A percentile compares a stretch with the other conserved stretches of the same genome.
Evolutionary conservation across 1,140 invertebrate species (phyloP).

Genomic region (Brachionus asplanchnoidis): DNA sequence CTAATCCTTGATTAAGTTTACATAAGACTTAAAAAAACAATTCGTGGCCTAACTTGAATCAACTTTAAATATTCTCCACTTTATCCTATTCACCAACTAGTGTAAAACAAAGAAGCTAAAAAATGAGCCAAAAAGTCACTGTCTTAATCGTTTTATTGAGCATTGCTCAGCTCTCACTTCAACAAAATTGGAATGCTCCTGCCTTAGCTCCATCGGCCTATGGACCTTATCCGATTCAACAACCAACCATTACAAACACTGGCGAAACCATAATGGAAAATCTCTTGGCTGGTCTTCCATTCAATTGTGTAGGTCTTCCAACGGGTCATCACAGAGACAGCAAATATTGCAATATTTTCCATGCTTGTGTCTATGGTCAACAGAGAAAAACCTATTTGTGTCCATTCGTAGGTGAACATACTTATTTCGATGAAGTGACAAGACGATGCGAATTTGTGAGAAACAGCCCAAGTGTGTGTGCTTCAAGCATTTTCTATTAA

Average conservation of each 20-base stretch:
- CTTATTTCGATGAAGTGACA: slow-evolving; percentile 41
- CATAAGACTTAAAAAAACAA: not conserved
- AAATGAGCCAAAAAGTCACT: not conserved
- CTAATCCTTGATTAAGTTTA: slow-evolving; percentile 2
- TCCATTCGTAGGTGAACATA: not conserved
- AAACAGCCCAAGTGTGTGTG: not conserved
- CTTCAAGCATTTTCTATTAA: not conserved
- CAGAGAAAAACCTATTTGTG: slow-evolving; percentile 18
- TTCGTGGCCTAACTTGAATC: not conserved
- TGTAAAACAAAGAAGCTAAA: not conserved
- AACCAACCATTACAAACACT: slow-evolving; percentile 17
- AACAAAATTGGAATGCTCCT: slow-evolving; percentile 11
- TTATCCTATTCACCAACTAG: not conserved
- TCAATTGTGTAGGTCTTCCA: not conserved
- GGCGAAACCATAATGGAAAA: slow-evolving; percentile 15
- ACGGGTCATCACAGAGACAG: slow-evolving; percentile 12
- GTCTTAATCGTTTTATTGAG: not conserved
- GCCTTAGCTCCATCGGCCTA: not conserved
- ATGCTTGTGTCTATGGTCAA: slow-evolving; percentile 19
- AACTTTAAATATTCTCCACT: not conserved
- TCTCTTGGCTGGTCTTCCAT: slow-evolving; percentile 10
- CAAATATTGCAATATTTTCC: slow-evolving; percentile 22
- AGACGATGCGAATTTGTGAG: not conserved
- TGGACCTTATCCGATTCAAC: not conserved
- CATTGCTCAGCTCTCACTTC: not conserved